These are phyloP conservation scores for Drosophila fungiperda DNA, from an alignment of 2,888 invertebrate genomes.

Conservation along the genomic window DNA sequence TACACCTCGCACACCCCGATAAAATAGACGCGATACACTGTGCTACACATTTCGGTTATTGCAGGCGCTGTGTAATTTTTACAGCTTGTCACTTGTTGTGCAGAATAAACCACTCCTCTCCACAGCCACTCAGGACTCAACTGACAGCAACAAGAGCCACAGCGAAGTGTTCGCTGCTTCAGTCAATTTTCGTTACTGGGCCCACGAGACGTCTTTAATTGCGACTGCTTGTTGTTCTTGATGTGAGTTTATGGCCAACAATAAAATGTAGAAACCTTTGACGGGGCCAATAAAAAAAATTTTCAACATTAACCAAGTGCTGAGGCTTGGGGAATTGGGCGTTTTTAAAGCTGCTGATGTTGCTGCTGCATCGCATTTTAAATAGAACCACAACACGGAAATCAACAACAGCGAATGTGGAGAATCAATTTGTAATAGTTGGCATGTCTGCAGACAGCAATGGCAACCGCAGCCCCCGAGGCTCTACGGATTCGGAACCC, in stretches of 20 bases:
- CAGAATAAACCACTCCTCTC: conserved; percentile 23
- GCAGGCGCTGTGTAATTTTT: conserved; percentile 68
- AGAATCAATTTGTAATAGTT: conserved; percentile 79
- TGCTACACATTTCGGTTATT: conserved; percentile 68
- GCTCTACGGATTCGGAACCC: conserved; percentile 56
- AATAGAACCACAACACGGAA: conserved; percentile 48
- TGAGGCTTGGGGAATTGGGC: conserved; percentile 1
- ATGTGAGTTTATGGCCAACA: conserved; percentile 66
- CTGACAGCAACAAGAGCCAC: background rate
- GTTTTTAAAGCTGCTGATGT: conserved; percentile 55
- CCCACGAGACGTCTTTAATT: conserved; percentile 77
- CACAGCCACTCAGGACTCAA: background rate
- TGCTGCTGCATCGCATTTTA: conserved; percentile 46
- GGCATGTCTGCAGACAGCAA: conserved; percentile 72
- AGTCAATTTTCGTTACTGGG: conserved; percentile 78
- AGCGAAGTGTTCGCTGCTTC: conserved; percentile 33
- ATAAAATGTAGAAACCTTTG: conserved; percentile 65
- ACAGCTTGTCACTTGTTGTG: conserved; percentile 78
- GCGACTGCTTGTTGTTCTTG: conserved; percentile 57
- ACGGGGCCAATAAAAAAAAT: conserved; percentile 62
- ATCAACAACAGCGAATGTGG: conserved; percentile 59
- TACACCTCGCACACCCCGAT: conserved; percentile 46
- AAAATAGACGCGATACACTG: conserved; percentile 58
- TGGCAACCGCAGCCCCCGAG: conserved; percentile 60
- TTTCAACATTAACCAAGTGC: conserved; percentile 61